phyloP scores from a whole-genome alignment of 2,113 vertebrate species.

The Otolemur garnettii region DNA sequence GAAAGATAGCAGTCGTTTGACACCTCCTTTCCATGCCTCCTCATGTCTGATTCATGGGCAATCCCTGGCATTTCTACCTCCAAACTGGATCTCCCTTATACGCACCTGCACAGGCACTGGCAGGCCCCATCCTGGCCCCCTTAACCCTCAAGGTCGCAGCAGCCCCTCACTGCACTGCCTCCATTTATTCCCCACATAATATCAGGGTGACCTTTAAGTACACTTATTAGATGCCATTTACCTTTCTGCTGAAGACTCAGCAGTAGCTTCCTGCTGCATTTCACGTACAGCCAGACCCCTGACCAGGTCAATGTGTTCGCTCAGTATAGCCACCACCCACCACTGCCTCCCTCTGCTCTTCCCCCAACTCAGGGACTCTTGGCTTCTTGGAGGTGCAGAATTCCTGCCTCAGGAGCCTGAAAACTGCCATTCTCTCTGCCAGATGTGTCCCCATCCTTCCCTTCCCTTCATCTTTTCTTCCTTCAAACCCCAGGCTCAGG shows the following conservation, averaged over 20 bases:
- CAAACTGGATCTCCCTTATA: neutral
- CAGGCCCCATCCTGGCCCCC: too few relatives aligned
- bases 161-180: neutral
- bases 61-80: neutral
- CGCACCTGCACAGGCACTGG: neutral
- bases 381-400: neutral
- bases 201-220: neutral
- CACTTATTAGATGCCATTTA: neutral
- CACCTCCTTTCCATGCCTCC: neutral
- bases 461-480: neutral
- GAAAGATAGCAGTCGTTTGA: neutral
- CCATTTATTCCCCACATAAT: neutral
- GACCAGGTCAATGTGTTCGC: fast-evolving
- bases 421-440: neutral
- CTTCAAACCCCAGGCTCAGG: neutral
- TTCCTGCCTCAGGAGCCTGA: neutral
- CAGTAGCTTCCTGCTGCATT: neutral
- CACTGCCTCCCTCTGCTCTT: too few relatives aligned
- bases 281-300: neutral
- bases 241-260: neutral
- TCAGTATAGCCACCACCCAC: too few relatives aligned
- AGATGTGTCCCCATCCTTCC: fast-evolving
- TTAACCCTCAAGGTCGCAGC: neutral
- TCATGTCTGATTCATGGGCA: neutral
- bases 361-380: neutral